Conservation (phyloP, 2,113 vertebrate genomes). For the Nothoprocta pentlandii region DNA sequence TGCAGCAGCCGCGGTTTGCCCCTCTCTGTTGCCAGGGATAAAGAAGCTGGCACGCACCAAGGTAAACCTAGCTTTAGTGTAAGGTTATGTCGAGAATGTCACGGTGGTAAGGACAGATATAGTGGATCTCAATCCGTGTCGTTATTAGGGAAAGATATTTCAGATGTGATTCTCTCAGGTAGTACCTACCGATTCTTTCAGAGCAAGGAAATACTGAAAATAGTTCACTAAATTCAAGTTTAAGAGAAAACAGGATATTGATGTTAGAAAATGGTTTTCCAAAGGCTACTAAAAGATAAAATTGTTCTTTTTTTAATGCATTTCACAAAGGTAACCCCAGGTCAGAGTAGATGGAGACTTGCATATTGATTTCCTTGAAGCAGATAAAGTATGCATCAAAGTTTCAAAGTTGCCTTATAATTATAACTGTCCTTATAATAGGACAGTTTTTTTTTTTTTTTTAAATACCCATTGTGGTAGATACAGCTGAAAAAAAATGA, state of each 20-base stretch:
- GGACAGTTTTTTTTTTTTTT: neutral
- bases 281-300: constrained; percentile 10
- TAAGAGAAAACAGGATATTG: neutral
- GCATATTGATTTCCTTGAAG: constrained; percentile 40
- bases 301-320: neutral
- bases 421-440: neutral
- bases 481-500: neutral
- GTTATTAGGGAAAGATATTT: neutral
- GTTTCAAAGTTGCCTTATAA: neutral
- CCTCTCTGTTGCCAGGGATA: neutral
- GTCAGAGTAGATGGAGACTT: constrained; percentile 24
- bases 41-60: neutral
- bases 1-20: neutral
- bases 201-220: neutral
- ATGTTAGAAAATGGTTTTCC: constrained; percentile 29
- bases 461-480: neutral
- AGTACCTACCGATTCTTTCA: neutral
- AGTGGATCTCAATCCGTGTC: neutral
- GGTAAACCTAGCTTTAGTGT: constrained; percentile 17
- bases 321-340: constrained; percentile 19
- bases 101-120: neutral
- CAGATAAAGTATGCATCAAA: neutral
- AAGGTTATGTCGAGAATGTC: neutral
- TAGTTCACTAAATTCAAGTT: neutral
- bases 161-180: neutral